Conservation (phyloP, 2,797 vertebrate species). For the Mus minutoides region DNA sequence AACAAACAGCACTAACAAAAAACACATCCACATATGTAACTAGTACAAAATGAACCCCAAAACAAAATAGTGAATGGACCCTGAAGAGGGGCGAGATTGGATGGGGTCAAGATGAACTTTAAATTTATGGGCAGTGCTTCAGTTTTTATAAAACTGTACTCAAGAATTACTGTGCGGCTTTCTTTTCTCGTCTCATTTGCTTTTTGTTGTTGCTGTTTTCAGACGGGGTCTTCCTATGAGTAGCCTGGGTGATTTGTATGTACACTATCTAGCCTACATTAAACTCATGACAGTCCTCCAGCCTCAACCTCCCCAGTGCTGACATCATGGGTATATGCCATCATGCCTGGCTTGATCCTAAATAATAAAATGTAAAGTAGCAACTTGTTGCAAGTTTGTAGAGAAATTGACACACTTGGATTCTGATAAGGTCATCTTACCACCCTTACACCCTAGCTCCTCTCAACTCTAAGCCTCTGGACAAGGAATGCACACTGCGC, state of each 20-base stretch:
- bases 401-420: background rate
- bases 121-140: background rate
- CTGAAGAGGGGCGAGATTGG: fast-evolving
- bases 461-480: background rate
- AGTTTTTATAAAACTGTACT: background rate
- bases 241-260: background rate
- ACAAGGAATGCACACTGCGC: fast-evolving
- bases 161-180: background rate
- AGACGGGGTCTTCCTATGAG: background rate
- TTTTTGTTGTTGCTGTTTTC: background rate
- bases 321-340: background rate
- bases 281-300: background rate
- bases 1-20: background rate
- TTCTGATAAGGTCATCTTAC: fast-evolving
- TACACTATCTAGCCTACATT: background rate
- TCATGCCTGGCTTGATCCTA: background rate
- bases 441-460: background rate
- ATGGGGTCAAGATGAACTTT: background rate
- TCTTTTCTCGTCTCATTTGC: background rate
- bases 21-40: background rate
- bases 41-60: fast-evolving
- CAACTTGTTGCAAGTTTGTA: background rate
- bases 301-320: background rate
- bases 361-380: background rate
- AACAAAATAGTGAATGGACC: fast-evolving